Conservation (phyloP, 2,113 vertebrate genomes). For the Phylloscopus trochilus region DNA sequence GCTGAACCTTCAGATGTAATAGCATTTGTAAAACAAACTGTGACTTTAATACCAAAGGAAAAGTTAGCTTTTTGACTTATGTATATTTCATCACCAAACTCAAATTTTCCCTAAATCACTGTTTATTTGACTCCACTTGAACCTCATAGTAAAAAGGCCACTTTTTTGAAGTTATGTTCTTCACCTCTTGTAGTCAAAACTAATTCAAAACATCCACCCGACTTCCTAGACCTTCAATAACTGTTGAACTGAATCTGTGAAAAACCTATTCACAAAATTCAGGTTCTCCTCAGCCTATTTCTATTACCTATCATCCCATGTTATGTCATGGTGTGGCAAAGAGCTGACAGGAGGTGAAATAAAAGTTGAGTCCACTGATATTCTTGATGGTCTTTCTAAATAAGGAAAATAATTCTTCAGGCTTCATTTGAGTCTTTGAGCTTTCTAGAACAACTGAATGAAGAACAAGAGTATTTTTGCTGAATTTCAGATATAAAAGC, state of each 20-base stretch:
- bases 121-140: neutral
- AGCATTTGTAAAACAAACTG: neutral
- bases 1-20: neutral
- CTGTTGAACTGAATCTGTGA: neutral
- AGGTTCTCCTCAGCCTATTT: neutral
- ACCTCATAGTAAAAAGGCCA: neutral
- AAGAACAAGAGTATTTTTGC: neutral
- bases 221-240: neutral
- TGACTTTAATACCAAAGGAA: neutral
- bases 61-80: neutral
- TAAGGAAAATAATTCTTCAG: neutral
- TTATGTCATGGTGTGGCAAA: neutral
- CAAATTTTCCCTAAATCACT: neutral
- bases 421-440: neutral
- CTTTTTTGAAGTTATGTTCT: neutral
- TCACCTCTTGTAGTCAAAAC: neutral
- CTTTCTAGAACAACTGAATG: neutral
- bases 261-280: neutral
- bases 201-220: neutral
- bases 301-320: neutral
- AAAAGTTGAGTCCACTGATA: neutral
- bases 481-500: neutral
- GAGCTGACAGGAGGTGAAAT: neutral
- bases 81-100: neutral
- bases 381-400: neutral